These are phyloP conservation scores for Montipora capitata DNA, from an alignment of 92 coral and sea anemone genomes.

Conservation along the genomic window DNA sequence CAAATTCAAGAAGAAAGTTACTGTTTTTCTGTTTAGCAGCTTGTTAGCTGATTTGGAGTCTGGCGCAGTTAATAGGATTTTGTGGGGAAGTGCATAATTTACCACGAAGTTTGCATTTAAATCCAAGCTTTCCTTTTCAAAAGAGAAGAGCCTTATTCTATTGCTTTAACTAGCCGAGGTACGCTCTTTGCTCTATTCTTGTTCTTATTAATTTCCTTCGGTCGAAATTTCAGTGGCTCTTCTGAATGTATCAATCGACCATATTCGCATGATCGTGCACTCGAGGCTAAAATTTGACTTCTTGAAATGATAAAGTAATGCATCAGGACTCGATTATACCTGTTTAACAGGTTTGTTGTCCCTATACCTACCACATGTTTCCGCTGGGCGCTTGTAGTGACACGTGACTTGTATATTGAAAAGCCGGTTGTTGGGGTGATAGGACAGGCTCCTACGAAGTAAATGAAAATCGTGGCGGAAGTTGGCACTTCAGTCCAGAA, in stretches of 20 bases:
- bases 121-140: too few species aligned
- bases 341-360: neutral
- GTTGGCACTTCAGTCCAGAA: neutral
- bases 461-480: neutral
- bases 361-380: slow-evolving; percentile 91
- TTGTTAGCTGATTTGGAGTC: too few species aligned
- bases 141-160: too few species aligned
- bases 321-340: neutral
- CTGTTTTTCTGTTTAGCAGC: too few species aligned
- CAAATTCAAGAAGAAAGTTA: neutral
- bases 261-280: neutral
- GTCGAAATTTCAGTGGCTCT: neutral
- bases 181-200: too few species aligned
- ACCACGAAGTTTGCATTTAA: too few species aligned
- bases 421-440: slow-evolving; percentile 95
- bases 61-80: too few species aligned
- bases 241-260: neutral
- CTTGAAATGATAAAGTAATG: neutral
- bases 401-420: slow-evolving; percentile 99
- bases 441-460: slow-evolving; percentile 88
- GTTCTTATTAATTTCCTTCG: too few species aligned
- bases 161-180: too few species aligned
- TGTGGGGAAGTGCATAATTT: too few species aligned
- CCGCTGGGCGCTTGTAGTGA: slow-evolving; percentile 99
- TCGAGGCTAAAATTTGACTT: too few species aligned